Percentiles rank a stretch among this genome's conserved stretches.
Conservation (phyloP, 2,113 vertebrate species). For the Zapornia atra region DNA sequence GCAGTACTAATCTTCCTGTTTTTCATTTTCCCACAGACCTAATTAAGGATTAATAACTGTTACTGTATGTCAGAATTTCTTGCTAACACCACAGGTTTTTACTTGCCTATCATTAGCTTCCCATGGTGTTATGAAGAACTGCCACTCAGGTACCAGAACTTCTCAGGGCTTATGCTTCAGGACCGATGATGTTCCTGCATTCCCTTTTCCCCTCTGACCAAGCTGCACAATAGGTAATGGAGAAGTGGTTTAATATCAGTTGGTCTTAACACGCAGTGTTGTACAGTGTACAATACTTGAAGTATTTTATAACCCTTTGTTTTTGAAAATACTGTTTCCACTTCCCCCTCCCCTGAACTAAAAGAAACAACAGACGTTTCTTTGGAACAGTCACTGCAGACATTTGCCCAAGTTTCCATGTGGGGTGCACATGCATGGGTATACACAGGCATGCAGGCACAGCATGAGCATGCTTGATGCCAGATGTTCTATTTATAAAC, state of each 20-base stretch:
- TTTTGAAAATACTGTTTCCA: background rate
- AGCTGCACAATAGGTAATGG: background rate
- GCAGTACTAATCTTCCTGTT: background rate
- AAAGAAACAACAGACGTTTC: background rate
- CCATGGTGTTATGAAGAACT: background rate
- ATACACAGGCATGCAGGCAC: rapidly evolving
- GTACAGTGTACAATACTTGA: background rate
- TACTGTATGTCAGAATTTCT: background rate
- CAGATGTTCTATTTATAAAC: background rate
- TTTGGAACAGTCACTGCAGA: background rate
- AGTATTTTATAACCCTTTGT: background rate
- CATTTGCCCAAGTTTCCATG: background rate
- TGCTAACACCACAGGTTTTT: background rate
- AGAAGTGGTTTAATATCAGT: background rate
- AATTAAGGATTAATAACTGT: background rate
- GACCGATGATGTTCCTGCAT: rapidly evolving
- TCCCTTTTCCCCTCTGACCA: background rate
- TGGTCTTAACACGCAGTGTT: background rate
- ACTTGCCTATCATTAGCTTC: background rate
- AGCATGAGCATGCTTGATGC: rapidly evolving
- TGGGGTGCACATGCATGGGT: rapidly evolving
- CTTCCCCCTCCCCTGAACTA: background rate
- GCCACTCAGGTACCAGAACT: background rate
- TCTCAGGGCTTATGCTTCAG: background rate
- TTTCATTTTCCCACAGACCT: background rate